Evolutionary conservation across 2,113 vertebrate genomes (phyloP), one percentile per base, ranked within the genome.

Genomic region (Upupa epops): DNA sequence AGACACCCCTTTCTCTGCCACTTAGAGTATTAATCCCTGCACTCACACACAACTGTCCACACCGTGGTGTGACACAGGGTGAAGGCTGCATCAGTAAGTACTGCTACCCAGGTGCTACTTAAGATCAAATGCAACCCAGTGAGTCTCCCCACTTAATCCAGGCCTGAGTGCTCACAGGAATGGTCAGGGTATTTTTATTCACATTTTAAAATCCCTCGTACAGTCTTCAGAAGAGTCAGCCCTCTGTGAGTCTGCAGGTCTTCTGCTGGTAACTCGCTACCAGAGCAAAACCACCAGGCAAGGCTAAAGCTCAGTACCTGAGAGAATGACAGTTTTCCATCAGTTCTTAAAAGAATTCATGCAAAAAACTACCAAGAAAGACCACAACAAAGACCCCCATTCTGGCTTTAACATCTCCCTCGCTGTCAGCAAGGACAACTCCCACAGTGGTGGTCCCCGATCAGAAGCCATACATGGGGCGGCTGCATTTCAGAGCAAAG

Each of bases 371-470:
- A 75, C 36, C 66, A 49, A 51, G 66, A 56, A 45, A 2, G 5
- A 42, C 19, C 34, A 69, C 73, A 45, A 89, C 79, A 29, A 49
- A 48, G 42, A 51, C 4, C 21, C 13, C 3, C 21, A 84, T 86
- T 26, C 71, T 70, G 58, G 54, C 60, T 94, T 91, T 89, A 78
- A 83, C 87, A 70, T 92, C 51, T 69, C 61, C 34, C 61, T 71
- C 52, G 66, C 60, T 86, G 72, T 58, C 70, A 84, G 64, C 2
- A 5, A 64, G 60, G 84, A 82, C 0, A 2, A 16, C 49, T 86
- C 69, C 40, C 40, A 74, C 72, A 3, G 29, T 17, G 51, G 48
- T 70, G 76, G 66, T 84, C 89, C 68, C 63, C 70, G 87, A 77
- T 54, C 78, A 45, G 54, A 82, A 60, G 42, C 76, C 1, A 1